Evolutionary conservation across 2,797 vertebrate genomes (phyloP), one percentile per base, ranked within the genome.

Genomic region (Sandelia bainsii): DNA sequence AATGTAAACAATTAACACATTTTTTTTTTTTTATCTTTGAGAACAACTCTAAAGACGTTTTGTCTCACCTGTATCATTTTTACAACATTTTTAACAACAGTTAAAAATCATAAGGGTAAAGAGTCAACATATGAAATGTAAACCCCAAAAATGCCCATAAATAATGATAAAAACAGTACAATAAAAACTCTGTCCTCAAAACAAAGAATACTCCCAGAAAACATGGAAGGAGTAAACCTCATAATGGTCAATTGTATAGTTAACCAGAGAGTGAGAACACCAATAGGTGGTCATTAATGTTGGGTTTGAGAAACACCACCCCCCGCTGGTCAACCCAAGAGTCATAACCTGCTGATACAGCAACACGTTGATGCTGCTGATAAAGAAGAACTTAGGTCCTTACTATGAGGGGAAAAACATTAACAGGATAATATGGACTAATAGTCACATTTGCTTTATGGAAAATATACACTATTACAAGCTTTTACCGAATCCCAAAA

Each of bases 321-420:
- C 85, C 79, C 92, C 94, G 83, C 90, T 93, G 93, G 91, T 86
- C 70, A 80, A 69, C 69, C 67, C 63, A 68, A 81, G 46, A 72
- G 75, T 66, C 74, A 51, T 75, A 84, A 89, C 80, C 87, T 91
- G 92, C 91, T 89, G 88, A 94, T 91, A 90, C 89, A 94, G 91
- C 89, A 92, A 62, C 57, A 75, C 44, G 50, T n/a, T 66, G 25
- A 80, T 29, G 70, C 60, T 61, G 59, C 19, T 60, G 34, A 70
- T 44, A 9, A 53, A 57, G 5, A 58, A 37, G n/a, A 49, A 57
- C 22, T 8, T n/a, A 23, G 29, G 22, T 52, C 22, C 39, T 73
- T 12, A 45, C 52, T 44, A 54, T 23, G 25, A 74, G 61, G 77
- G 77, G 68, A 1, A 1, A 8, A 23, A 65, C 12, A 57, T 19